Evolutionary conservation across 2,888 invertebrate genomes (phyloP).

Genomic region (Caenorhabditis panamensis): DNA sequence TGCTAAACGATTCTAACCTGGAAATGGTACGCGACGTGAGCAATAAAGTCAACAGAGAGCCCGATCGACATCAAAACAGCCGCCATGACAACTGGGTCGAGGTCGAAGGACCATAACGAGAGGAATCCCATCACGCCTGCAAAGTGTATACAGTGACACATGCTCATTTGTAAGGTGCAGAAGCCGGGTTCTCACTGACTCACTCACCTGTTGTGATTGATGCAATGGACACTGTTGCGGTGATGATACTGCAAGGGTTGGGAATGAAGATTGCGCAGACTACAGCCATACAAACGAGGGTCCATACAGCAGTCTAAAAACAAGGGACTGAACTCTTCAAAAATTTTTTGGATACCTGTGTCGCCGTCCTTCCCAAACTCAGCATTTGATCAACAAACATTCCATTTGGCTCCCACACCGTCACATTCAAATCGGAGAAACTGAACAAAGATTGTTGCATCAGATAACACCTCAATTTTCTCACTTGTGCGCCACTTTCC

Average conservation of each 20-base stretch:
- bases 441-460: conserved; percentile 29
- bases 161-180: not conserved
- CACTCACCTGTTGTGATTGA: conserved; percentile 75
- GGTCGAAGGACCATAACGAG: conserved; percentile 78
- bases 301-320: conserved; percentile 73
- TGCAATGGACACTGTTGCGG: conserved; percentile 77
- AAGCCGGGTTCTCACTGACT: not conserved
- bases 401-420: conserved; percentile 78
- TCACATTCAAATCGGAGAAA: conserved; percentile 75
- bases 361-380: conserved; percentile 74
- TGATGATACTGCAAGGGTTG: conserved; percentile 75
- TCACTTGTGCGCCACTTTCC: conserved; percentile 70
- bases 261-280: conserved; percentile 80
- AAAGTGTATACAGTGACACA: conserved; percentile 1
- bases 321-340: not conserved
- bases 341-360: conserved; percentile 66
- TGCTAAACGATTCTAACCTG: conserved; percentile 66
- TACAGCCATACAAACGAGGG: conserved; percentile 78
- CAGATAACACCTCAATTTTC: conserved; percentile 6
- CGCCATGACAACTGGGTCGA: conserved; percentile 80
- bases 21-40: conserved; percentile 80
- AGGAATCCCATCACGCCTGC: conserved; percentile 79
- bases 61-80: conserved; percentile 81
- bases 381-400: conserved; percentile 81
- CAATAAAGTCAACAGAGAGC: conserved; percentile 80